Percentiles rank a stretch among this genome's conserved stretches.
These are phyloP conservation scores for Atta texana DNA, from an alignment of 1,140 invertebrate genomes.

Conservation along the genomic window DNA sequence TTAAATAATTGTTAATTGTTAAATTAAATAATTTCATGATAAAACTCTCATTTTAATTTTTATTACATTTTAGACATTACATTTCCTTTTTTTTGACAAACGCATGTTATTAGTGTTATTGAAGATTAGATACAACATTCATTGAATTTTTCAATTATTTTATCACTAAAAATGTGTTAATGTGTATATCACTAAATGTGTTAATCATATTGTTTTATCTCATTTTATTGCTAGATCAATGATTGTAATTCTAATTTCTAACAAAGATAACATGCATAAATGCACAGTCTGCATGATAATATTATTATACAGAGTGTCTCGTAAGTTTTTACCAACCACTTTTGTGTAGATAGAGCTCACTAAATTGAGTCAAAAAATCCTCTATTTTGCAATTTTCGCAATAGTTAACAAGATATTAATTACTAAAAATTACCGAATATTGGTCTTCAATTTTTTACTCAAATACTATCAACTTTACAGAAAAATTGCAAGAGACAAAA, in stretches of 20 bases:
- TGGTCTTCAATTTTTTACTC: no score
- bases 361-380: no score
- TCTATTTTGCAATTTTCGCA: no score
- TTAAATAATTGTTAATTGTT: background rate
- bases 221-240: constrained; percentile 12
- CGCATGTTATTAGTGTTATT: background rate
- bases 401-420: no score
- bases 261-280: background rate
- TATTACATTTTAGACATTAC: background rate
- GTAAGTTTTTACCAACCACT: no score
- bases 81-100: background rate
- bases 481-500: no score
- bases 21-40: background rate
- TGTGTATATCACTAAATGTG: background rate
- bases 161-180: no score
- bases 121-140: background rate
- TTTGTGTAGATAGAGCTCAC: no score
- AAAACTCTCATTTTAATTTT: background rate
- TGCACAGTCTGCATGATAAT: background rate
- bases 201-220: background rate
- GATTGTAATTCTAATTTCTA: constrained; percentile 2
- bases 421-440: no score
- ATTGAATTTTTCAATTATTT: background rate
- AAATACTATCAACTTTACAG: no score
- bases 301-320: background rate